Conservation (phyloP, 2,888 invertebrate species). For the Callyntrura sp. region DNA sequence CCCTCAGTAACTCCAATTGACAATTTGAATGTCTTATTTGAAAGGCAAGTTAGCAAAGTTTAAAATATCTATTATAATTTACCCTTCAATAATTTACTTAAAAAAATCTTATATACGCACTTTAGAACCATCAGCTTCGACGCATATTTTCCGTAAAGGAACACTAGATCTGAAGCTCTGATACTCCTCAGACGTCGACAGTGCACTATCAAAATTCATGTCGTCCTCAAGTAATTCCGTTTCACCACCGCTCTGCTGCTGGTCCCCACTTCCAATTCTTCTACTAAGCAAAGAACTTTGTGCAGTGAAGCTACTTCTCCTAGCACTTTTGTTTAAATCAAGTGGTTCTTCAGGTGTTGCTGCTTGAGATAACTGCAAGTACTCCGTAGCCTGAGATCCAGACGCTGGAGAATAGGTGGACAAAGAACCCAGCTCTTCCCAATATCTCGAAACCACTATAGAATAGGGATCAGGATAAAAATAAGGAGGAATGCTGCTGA, state of each 20-base stretch:
- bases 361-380: slow-evolving; percentile 58
- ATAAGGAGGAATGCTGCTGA: slow-evolving; percentile 51
- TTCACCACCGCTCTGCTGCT: too few relatives aligned
- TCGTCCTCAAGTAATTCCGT: slow-evolving; percentile 47
- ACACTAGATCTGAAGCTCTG: slow-evolving; percentile 92
- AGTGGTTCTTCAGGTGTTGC: slow-evolving; percentile 11
- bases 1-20: too few relatives aligned
- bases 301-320: neutral
- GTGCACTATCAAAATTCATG: slow-evolving; percentile 90
- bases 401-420: slow-evolving; percentile 43
- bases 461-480: slow-evolving; percentile 74
- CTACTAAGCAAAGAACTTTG: neutral
- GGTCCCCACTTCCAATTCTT: neutral
- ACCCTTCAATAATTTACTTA: neutral
- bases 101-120: slow-evolving; percentile 85
- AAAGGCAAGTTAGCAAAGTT: too few relatives aligned
- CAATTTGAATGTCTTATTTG: too few relatives aligned
- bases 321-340: neutral
- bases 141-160: slow-evolving; percentile 91
- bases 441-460: slow-evolving; percentile 65
- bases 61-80: too few relatives aligned
- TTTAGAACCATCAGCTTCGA: slow-evolving; percentile 92
- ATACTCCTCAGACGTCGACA: slow-evolving; percentile 92
- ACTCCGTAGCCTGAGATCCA: slow-evolving; percentile 71
- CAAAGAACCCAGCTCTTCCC: slow-evolving; percentile 69